Evolutionary conservation across 2,113 vertebrate species (phyloP), one percentile per base, ranked within the genome.

Genomic region (Willisornis vidua): DNA sequence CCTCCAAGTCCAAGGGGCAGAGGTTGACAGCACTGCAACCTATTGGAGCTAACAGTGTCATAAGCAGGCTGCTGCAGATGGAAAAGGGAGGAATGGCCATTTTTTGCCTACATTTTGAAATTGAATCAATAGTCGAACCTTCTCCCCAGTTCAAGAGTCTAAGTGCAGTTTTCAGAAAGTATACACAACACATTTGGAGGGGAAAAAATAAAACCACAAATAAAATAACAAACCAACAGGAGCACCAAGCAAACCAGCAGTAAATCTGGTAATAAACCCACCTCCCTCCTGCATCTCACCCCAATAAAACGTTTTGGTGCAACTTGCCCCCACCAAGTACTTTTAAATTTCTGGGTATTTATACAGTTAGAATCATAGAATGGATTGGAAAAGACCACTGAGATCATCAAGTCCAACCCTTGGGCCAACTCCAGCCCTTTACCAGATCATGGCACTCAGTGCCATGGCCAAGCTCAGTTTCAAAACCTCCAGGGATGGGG

Each of bases 171-270:
- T 70, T 72, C 49, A 78, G 76, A 79, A 81, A 89, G 57, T 39
- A 29, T 2, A 37, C 9, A n/a, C 19, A 70, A 35, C 19, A 28
- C 3, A 0, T 20, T 3, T 20, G 2, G 20, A 13, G 23, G 3
- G 14, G 25, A 7, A 4, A 49, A 14, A 71, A 48, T 5, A 41
- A 61, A 23, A 71, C 43, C 8, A 55, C 71, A 62, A 57, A 57
- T 31, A 63, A 77, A 84, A 49, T 11, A n/a, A 62, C 24, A 45
- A 67, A 19, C 2, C 11, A 57, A 22, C 28, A 58, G 43, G 28
- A 88, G 7, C 43, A 78, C 24, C 3, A 5, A 86, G 48, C 12
- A 92, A 77, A 62, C 18, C n/a, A 78, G 39, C 16, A 54, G 25
- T 12, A 55, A 54, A 55, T 17, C 16, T 55, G 13, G 41, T 54